A percentile compares a stretch with the other conserved stretches of the same genome.
Evolutionary conservation across 2,113 vertebrate genomes (phyloP).

Genomic region (Struthidea cinerea): DNA sequence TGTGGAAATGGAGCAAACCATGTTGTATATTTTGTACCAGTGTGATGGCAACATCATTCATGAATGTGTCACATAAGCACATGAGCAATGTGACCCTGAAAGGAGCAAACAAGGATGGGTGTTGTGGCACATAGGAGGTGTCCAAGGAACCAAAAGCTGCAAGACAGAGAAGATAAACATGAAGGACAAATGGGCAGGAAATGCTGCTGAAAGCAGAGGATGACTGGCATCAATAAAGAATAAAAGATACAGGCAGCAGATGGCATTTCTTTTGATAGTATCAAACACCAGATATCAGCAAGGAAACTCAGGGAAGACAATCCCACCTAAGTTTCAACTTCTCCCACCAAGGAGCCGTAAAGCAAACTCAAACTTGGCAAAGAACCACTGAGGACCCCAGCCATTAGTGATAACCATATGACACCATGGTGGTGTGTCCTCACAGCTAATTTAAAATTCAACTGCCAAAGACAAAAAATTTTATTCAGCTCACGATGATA

Average conservation of each 20-base stretch:
- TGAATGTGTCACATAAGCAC: fast-evolving
- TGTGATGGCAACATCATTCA: not conserved
- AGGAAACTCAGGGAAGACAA: not conserved
- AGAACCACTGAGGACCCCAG: not conserved
- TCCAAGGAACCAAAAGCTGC: not conserved
- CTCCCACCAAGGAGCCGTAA: not conserved
- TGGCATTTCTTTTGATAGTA: not conserved
- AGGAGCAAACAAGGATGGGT: not conserved
- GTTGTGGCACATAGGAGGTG: not conserved
- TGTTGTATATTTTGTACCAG: not conserved
- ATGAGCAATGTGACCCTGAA: not conserved
- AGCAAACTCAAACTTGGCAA: not conserved
- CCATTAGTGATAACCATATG: fast-evolving
- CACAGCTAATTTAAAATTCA: not conserved
- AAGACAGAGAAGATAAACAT: not conserved
- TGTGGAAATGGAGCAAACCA: not conserved
- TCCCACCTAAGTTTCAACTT: not conserved
- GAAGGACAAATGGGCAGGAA: not conserved
- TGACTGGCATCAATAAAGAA: not conserved
- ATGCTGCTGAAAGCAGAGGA: not conserved
- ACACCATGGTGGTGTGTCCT: too few species aligned
- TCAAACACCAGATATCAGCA: not conserved
- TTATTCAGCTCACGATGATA: not conserved
- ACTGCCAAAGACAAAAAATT: not conserved
- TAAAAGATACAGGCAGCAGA: not conserved